Evolutionary conservation across 2,113 vertebrate genomes (phyloP).

Genomic region (Takifugu flavidus): DNA sequence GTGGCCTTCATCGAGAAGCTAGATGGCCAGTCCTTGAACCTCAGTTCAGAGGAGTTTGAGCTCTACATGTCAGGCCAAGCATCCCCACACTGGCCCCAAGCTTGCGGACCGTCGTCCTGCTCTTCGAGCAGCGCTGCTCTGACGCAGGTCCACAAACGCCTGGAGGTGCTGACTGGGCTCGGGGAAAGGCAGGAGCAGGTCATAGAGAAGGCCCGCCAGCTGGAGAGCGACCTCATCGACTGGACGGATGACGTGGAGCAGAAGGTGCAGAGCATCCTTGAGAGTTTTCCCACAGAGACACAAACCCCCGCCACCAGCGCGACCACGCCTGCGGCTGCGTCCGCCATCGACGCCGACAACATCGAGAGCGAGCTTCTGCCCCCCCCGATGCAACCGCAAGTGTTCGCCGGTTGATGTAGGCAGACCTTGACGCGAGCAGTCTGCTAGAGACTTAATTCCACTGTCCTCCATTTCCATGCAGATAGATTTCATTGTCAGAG

Average conservation of each 20-base stretch:
- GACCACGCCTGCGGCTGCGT: slow-evolving; percentile 55
- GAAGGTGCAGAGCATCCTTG: slow-evolving; percentile 85
- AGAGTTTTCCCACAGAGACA: slow-evolving; percentile 80
- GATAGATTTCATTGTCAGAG: slow-evolving; percentile 3
- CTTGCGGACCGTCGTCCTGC: slow-evolving; percentile 62
- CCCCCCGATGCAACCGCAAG: slow-evolving; percentile 89
- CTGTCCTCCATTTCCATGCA: slow-evolving; percentile 2
- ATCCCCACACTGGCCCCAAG: slow-evolving; percentile 78
- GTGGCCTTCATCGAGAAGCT: slow-evolving; percentile 98
- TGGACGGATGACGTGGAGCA: slow-evolving; percentile 89
- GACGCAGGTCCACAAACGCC: slow-evolving; percentile 81
- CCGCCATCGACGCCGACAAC: slow-evolving; percentile 94
- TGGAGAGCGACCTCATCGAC: slow-evolving; percentile 93
- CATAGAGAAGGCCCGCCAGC: slow-evolving; percentile 80
- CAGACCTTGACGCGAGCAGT: not conserved
- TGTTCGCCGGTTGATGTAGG: slow-evolving; percentile 81
- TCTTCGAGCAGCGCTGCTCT: slow-evolving; percentile 73
- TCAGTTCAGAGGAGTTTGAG: slow-evolving; percentile 92
- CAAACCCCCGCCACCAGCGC: slow-evolving; percentile 38
- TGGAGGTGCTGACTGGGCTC: slow-evolving; percentile 84
- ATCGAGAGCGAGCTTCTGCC: slow-evolving; percentile 91
- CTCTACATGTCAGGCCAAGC: slow-evolving; percentile 92
- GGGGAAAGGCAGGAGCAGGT: slow-evolving; percentile 85
- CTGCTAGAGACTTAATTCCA: slow-evolving; percentile 18
- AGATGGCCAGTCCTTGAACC: slow-evolving; percentile 91